Base-by-base conservation (phyloP, 2,888 invertebrate species). In the Charanyca ferruginea region DNA sequence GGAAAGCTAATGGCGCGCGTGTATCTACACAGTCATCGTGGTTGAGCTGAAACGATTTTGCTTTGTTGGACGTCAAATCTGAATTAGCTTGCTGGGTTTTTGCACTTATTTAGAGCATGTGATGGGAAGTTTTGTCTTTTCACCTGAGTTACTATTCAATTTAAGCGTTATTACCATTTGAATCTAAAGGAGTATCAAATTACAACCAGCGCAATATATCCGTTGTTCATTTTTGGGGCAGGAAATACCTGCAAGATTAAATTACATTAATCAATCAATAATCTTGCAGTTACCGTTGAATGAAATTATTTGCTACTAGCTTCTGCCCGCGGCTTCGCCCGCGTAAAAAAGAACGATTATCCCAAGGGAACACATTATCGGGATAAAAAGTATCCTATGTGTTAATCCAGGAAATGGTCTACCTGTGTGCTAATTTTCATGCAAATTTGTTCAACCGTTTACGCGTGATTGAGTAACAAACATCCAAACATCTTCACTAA, bases 1-100 rank as follows among this genome's bases (percentile, higher is more conserved):
- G 70, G 70, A 69, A 73, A 79, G 61, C 66, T 82, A 73, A 82
- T 82, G 64, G 74, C 45, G 70, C 35, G 52, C 64, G 49, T 66
- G 66, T 79, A 77, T 66, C 60, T 67, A 70, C 63, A 67, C 22
- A 48, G 64, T 57, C 66, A 61, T 51, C 59, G 64, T 65, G 64
- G 53, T 44, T 70, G 57, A 63, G 23, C 60, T 67, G 58, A 62
- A 58, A 69, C 53, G 57, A 67, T 79, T 79, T 79, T 44, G 70
- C 63, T 45, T 60, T 60, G 65, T 75, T 68, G 38, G 16, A 79
- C 48, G 69, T 69, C 64, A 59, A 67, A 77, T 62, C 66, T 67
- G 67, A 74, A 79, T 65, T 65, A 60, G 48, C 52, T 71, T 41
- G 41, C 45, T 60, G 7, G 38, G 42, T 35, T 59, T 41, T 54